These are phyloP conservation scores for Talpa occidentalis DNA, from an alignment of 2,113 vertebrate species.

Conservation along the genomic window DNA sequence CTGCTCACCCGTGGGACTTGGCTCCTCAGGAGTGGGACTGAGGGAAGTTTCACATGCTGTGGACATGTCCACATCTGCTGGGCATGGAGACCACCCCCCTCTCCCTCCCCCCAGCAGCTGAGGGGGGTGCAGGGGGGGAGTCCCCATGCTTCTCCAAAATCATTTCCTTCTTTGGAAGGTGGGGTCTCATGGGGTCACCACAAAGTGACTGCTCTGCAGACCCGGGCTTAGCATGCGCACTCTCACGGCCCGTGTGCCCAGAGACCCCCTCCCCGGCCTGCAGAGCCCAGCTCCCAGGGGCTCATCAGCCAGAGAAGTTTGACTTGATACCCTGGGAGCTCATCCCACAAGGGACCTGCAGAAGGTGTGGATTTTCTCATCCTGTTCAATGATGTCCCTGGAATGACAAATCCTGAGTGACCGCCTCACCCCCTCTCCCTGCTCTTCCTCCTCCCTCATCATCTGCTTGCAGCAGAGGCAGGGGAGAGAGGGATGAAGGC, in stretches of 20 bases:
- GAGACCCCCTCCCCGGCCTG: neutral
- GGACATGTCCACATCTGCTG: neutral
- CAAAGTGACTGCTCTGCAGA: neutral
- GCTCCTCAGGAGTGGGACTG: neutral
- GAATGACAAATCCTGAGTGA: neutral
- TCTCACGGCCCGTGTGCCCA: neutral
- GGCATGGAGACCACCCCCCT: neutral
- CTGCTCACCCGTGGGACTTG: neutral
- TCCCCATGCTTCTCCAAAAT: neutral
- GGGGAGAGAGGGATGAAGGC: neutral
- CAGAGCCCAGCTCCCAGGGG: neutral
- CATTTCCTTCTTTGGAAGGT: neutral
- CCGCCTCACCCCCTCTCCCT: neutral
- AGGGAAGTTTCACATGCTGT: neutral
- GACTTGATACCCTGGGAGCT: neutral
- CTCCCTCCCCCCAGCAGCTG: no score
- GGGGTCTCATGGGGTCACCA: accelerated
- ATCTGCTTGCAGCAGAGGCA: neutral
- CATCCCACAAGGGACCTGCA: neutral
- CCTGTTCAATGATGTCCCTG: neutral
- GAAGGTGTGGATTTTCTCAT: neutral
- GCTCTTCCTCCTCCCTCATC: neutral
- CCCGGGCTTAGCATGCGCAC: neutral
- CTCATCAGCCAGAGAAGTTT: neutral
- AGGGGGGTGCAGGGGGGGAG: accelerated